Base-by-base conservation (phyloP, 2,888 invertebrate species). In the Lydus trimaculatus region DNA sequence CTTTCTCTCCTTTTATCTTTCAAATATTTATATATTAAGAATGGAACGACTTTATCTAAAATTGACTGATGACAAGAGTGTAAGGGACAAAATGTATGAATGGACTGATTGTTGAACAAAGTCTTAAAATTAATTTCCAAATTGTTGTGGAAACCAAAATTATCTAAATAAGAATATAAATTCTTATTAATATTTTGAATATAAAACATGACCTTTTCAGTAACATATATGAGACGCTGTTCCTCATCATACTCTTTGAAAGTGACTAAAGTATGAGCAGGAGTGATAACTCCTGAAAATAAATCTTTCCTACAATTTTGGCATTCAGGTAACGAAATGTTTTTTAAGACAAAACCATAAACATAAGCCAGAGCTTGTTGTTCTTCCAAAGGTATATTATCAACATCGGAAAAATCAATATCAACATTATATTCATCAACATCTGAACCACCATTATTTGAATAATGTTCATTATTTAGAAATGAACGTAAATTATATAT, bases 301-400 rank as follows among this genome's bases (percentile, higher is more conserved):
- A 31, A 31, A 31, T 6, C 4, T 6, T 4, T 6, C 4, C 31
- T 4, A 31, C 31, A 31, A 31, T 7, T 7, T 4, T 31, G 5
- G 31, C 52, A 52, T 33, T 64, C 33, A 28, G 15, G 28, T 31
- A 58, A 4, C 2, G 4, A 2, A 59, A 59, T 8, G 6, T 64
- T 64, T 61, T 59, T 61, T 31, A 52, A 5, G 8, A 64, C 6
- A 31, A 6, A 58, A 23, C 64, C 64, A 17, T 61, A 5, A 23
- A 64, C 58, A 58, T 64, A 64, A n/a, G 64, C 56, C 8, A 48
- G 6, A 7, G 28, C 64, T 64, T 64, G 64, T 3, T 17, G 6
- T 3, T 64, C 64, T 13, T 28, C 58, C 3, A 5, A 5, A 61
- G 6, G 15, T 5, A 61, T 61, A 6, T 59, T 13, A 31, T 59